Base-by-base conservation (phyloP, 2,113 vertebrate species). In the Phaetusa simplex region DNA sequence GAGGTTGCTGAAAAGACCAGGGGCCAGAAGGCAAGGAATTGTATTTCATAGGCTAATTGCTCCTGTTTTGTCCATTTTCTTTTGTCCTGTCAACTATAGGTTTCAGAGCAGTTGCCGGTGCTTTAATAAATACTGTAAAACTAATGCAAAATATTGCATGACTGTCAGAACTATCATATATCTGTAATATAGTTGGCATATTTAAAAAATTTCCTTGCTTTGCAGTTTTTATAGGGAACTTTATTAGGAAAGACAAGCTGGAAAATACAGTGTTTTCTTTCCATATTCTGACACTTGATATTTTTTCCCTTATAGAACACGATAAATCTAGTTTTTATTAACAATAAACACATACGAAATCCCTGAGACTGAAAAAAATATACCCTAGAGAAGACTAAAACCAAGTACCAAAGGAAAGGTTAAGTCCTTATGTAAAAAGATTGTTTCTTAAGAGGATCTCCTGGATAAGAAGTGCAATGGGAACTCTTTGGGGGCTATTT, bases 281-380 rank as follows among this genome's bases (percentile, higher is more conserved):
- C 49, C 23, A 8, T 87, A 34, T 82, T 92, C 58, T 80, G 71
- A 50, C 49, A 38, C 36, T 40, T 67, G 9, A 11, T 70, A 17
- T 49, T 66, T 91, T 67, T 84, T 32, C 56, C 34, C 43, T 86
- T 86, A 72, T 6, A 49, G 79, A 93, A 77, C 50, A 70, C 24
- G 70, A 73, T 92, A 95, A 90, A 92, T 90, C 71, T 81, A 50
- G 2, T 21, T 95, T 90, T 88, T 80, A 86, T 76, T 92, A 91
- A 24, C 7, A 86, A 45, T 49, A 81, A 80, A 73, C 36, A 38
- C 14, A 42, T 30, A 50, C 11, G 5, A 86, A 90, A 85, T 72
- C 26, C n/a, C 12, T 19, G 42, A 88, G 4, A 74, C 11, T 45
- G 49, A n/a, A 53, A 91, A 89, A 82, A 50, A 40, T 6, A 29